Conservation (phyloP, 2,113 vertebrate species). For the Notarius quadriscutis region DNA sequence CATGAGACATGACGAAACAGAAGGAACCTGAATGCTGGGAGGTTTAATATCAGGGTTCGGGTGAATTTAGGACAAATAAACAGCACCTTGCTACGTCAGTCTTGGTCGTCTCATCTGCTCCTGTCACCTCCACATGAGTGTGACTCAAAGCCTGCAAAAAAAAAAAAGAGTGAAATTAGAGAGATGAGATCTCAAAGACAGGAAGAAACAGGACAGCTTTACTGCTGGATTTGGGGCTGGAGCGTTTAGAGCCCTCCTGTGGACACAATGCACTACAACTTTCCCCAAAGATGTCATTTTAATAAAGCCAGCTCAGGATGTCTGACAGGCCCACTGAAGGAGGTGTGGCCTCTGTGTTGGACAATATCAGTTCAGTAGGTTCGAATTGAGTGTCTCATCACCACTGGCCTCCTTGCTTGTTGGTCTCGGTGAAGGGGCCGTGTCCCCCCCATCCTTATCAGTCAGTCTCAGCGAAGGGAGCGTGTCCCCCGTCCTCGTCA, state of each 20-base stretch:
- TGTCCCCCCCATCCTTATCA: too few relatives aligned
- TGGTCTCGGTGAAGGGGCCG: not conserved
- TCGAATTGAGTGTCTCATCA: too few relatives aligned
- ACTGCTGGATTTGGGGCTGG: not conserved
- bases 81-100: constrained; percentile 86
- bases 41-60: not conserved
- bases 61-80: not conserved
- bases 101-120: constrained; percentile 83
- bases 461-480: not conserved
- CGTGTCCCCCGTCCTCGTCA: not conserved
- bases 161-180: not conserved
- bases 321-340: not conserved
- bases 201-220: not conserved
- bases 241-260: not conserved
- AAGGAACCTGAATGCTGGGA: not conserved
- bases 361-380: not conserved
- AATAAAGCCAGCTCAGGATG: too few relatives aligned
- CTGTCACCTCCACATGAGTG: constrained; percentile 83
- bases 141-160: constrained; percentile 87
- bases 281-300: not conserved
- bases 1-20: not conserved
- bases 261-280: not conserved
- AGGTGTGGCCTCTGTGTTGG: not conserved
- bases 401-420: not conserved
- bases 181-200: not conserved